Conservation (phyloP, 23 tunicate genomes). For the Corella eumyota region DNA sequence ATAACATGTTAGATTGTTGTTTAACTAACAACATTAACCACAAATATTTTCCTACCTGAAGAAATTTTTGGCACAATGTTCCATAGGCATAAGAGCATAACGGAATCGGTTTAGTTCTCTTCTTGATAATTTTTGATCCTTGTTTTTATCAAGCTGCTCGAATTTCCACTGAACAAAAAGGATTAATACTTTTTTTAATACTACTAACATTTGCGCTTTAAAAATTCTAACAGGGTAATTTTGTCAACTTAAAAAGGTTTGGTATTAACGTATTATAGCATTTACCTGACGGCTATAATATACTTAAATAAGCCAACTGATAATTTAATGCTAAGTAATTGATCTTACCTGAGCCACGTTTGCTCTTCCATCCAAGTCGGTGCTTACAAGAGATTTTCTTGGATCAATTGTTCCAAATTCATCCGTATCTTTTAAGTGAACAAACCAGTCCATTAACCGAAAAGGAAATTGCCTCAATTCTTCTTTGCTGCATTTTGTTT, state of each 20-base stretch:
- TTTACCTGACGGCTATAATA: too few species aligned
- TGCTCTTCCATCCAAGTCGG: not conserved
- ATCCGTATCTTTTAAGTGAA: constrained; percentile 31
- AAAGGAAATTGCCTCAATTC: constrained; percentile 46
- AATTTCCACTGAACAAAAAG: constrained; percentile 50
- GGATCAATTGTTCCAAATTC: constrained; percentile 35
- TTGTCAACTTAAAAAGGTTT: too few species aligned
- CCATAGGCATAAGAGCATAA: constrained; percentile 56
- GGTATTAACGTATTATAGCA: too few species aligned
- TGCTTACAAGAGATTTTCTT: not conserved
- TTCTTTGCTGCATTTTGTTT: constrained; percentile 19
- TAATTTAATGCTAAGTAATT: too few species aligned
- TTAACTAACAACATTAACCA: too few species aligned
- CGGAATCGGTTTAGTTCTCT: constrained; percentile 44
- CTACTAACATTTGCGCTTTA: too few species aligned
- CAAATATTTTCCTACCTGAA: constrained; percentile 48
- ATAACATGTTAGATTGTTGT: too few species aligned
- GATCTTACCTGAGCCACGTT: constrained; percentile 13
- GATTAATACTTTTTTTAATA: too few species aligned
- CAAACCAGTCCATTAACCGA: constrained; percentile 56
- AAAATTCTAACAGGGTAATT: too few species aligned
- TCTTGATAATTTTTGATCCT: constrained; percentile 18
- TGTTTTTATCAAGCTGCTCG: constrained; percentile 24
- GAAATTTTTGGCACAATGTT: constrained; percentile 52
- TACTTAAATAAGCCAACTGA: too few species aligned